Base-by-base conservation (phyloP, 37 sponge, comb jelly and placozoan genomes). In the Spongia lamella region DNA sequence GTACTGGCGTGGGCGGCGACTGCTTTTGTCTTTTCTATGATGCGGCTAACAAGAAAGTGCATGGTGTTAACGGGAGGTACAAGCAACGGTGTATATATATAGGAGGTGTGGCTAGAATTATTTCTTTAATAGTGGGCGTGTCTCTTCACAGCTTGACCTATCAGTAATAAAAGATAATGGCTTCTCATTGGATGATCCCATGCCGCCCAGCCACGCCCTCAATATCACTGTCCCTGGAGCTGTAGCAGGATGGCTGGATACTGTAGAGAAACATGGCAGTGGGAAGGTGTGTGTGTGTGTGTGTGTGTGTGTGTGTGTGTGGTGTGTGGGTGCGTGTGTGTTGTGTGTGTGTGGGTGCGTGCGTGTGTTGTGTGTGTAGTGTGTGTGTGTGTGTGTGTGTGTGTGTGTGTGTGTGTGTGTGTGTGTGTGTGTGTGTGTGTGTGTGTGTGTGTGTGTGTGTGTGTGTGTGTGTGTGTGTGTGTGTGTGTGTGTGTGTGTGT, bases 201-300 rank as follows among this genome's bases (percentile, higher is more conserved):
- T 83, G 16, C 92, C 92, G 9, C 20, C 53, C 20, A 77, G 65
- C 26, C 87, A 91, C 56, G 92, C 88, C 38, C 82, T 65, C 55
- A 80, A 75, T 35, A 82, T 88, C n/a, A 88, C 89, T 1, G 89
- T 92, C 35, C 93, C 93, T 17, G 93, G 93, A 24, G 89, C 93
- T 36, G 93, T 82, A 37, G 93, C 93, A 16, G 93, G 89, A 3
- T 92, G 93, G 93, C 73, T 88, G 1, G 93, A 92, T 66, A 92
- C 93, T 29, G 78, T 92, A 26, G 73, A 88, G 50, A 63, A 14
- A 47, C 79, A 84, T 79, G 93, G 93, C 2, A 86, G 89, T 66
- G 93, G 93, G 53, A 84, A 88, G 81, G 92, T 87, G 32, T 63
- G 71, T 13, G 17, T 19, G 14, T 25, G 13, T 13, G 15, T 39